Base-by-base conservation (phyloP, 1,140 invertebrate species). In the Drosophila willistoni region DNA sequence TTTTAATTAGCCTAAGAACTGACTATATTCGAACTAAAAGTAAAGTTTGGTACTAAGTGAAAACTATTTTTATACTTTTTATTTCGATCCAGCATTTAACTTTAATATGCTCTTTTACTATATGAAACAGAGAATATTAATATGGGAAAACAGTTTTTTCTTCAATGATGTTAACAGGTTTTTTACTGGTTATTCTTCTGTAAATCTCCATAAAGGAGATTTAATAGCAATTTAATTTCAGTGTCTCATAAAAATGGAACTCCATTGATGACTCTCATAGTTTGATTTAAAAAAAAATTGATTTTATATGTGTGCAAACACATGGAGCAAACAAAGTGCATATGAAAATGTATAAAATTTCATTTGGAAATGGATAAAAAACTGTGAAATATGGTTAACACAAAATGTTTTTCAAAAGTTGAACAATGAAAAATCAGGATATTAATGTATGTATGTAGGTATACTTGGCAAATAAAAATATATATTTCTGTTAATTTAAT, bases 201-300 rank as follows among this genome's bases (percentile, higher is more conserved):
- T 6, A 12, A 57, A 57, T 34, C 33, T 33, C 13, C 34, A 3
- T 12, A 19, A n/a, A 14, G 22, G 4, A 62, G 39, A 25, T 62
- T 36, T 41, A 66, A 44, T 66, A 36, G 22, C 22, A 56, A 56
- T 55, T 71, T 72, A 29, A 36, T 2, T 10, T 9, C 44, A 19
- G 36, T 12, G 44, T 3, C 1, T 13, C 17, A 29, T 19, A 7
- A 25, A 34, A 44, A 41, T 29, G 41, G n/a, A 51, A 54, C 29
- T 36, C 63, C 56, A 56, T 70, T 75, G 72, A 62, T 67, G 63
- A 68, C 17, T 57, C 55, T 36, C 41, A 13, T 29, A 34, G 68
- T 77, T 77, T 67, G 75, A 77, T 77, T 77, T 77, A 62, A 72
- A 77, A 51, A 57, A 64, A 33, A 47, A 25, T 22, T 14, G 39